Evolutionary conservation across 2,797 vertebrate genomes (phyloP).

Genomic region (Molossus alvarezi): DNA sequence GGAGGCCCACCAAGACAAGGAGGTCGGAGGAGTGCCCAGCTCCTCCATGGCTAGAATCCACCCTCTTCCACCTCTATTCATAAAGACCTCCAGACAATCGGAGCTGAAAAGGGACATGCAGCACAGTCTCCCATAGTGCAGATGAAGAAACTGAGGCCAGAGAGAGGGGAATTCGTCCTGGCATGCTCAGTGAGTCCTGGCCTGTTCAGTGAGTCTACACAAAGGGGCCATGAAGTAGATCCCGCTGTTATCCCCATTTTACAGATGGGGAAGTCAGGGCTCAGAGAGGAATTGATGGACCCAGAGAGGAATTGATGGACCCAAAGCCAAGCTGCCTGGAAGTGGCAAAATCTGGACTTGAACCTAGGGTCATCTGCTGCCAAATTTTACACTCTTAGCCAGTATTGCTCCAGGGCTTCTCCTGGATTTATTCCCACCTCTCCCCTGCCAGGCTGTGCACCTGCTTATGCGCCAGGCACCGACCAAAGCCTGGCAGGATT

Average conservation of each 20-base stretch:
- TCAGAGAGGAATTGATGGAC: conserved; percentile 23
- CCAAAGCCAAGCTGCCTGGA: background rate
- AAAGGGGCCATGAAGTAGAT: conserved; percentile 16
- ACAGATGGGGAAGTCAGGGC: background rate
- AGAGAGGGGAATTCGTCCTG: background rate
- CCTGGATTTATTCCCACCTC: background rate
- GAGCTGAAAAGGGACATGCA: background rate
- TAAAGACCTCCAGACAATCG: conserved; percentile 30
- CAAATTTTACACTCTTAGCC: background rate
- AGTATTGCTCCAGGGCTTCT: background rate
- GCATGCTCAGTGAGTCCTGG: background rate
- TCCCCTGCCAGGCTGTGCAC: background rate
- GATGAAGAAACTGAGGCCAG: conserved; percentile 2
- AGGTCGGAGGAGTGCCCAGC: background rate
- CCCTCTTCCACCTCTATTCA: background rate
- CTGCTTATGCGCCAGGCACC: background rate
- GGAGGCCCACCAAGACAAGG: background rate
- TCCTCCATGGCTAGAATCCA: background rate
- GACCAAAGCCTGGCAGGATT: background rate
- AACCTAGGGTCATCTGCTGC: conserved; percentile 1
- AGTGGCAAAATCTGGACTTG: conserved; percentile 60
- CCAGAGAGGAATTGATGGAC: background rate
- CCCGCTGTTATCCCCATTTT: background rate
- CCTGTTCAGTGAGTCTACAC: background rate
- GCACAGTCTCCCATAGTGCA: background rate